These are phyloP conservation scores for Stomatorhinus ivindoensis DNA, from an alignment of 2,113 vertebrate genomes.

Conservation along the genomic window DNA sequence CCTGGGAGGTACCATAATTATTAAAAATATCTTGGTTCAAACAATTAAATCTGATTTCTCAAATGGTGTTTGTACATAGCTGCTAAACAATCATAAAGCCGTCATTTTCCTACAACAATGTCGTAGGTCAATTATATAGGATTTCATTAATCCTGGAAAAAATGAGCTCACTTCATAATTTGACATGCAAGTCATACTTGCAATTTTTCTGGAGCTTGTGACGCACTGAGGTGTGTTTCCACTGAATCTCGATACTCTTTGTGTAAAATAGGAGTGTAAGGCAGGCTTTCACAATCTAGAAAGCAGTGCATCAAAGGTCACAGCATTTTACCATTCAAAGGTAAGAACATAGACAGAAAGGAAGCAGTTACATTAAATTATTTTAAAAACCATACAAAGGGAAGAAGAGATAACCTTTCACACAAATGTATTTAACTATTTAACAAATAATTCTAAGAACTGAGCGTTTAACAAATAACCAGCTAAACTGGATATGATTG, in stretches of 20 bases:
- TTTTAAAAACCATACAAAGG: too few relatives aligned
- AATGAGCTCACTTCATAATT: neutral
- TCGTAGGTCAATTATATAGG: neutral
- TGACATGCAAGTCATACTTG: neutral
- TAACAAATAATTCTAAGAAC: neutral
- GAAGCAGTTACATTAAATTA: neutral
- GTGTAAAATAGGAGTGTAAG: neutral
- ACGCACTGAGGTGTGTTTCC: neutral
- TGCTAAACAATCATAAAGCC: neutral
- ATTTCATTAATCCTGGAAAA: neutral
- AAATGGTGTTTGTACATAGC: neutral
- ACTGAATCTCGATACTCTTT: neutral
- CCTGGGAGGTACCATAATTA: neutral
- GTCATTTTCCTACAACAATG: neutral
- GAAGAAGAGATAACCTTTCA: neutral
- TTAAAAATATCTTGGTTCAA: neutral
- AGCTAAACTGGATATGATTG: neutral
- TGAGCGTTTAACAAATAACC: neutral
- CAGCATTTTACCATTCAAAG: neutral
- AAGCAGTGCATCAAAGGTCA: neutral
- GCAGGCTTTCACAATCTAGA: neutral
- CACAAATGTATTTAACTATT: neutral
- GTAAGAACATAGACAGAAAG: neutral
- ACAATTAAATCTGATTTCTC: neutral
- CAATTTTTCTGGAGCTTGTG: neutral